Percentiles rank a stretch among this genome's conserved stretches.
These are phyloP conservation scores for Caenorhabditis afra DNA, from an alignment of 2,888 invertebrate genomes.

Conservation along the genomic window DNA sequence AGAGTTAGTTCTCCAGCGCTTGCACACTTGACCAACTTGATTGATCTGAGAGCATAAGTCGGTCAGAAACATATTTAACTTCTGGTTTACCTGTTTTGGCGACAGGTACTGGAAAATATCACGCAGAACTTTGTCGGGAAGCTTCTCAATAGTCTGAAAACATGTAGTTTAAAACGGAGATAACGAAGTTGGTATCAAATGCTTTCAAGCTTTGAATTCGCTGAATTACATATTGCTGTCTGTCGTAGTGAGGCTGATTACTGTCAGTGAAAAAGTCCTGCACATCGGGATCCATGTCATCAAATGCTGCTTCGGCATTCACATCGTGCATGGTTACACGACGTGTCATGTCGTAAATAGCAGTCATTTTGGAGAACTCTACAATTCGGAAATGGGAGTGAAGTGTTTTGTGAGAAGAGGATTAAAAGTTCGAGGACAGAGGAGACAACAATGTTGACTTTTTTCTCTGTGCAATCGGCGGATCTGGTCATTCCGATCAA, in stretches of 20 bases:
- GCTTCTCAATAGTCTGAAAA: slow-evolving; percentile 83
- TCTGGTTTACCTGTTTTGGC: slow-evolving; percentile 55
- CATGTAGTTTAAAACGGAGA: not conserved
- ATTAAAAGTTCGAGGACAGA: too few species aligned
- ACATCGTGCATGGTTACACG: slow-evolving; percentile 77
- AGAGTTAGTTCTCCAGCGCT: slow-evolving; percentile 95
- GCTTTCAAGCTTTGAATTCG: not conserved
- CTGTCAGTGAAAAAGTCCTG: slow-evolving; percentile 55
- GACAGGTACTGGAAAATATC: slow-evolving; percentile 85
- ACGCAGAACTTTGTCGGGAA: slow-evolving; percentile 95
- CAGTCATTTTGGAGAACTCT: slow-evolving; percentile 64
- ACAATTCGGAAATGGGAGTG: slow-evolving; percentile 1
- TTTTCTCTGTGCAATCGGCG: not conserved
- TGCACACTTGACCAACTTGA: slow-evolving; percentile 89
- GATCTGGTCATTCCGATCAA: slow-evolving; percentile 13
- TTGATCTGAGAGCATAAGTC: slow-evolving; percentile 63
- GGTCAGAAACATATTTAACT: not conserved
- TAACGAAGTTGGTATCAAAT: too few species aligned
- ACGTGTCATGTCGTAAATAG: slow-evolving; percentile 78
- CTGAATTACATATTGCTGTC: slow-evolving; percentile 43
- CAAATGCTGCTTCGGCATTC: slow-evolving; percentile 52
- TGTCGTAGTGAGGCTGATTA: slow-evolving; percentile 40
- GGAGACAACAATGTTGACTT: slow-evolving; percentile 3
- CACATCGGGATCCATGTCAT: slow-evolving; percentile 50
- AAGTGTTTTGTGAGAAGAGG: not conserved